Conservation (phyloP, 2,797 vertebrate genomes). For the Mormyrus hasselquistii region DNA sequence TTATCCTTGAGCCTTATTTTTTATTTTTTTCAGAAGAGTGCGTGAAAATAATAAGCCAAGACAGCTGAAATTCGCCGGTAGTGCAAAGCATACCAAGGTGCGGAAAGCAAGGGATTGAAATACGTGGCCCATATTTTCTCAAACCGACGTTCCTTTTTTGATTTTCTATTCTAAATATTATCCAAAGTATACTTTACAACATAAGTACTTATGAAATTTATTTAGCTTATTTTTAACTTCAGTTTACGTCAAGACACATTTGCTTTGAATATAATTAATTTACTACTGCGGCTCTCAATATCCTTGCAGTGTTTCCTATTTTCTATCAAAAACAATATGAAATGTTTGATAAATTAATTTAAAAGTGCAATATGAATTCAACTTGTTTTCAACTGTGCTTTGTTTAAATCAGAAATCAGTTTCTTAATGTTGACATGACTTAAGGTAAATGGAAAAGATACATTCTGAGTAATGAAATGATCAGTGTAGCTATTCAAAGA, state of each 20-base stretch:
- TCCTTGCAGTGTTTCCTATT: background rate
- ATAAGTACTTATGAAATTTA: background rate
- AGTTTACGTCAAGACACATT: background rate
- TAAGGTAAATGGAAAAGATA: background rate
- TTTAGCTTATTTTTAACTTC: background rate
- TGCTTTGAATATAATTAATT: background rate
- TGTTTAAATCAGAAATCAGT: background rate
- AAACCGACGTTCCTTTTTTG: background rate
- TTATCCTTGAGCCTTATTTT: background rate
- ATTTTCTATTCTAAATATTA: constrained; percentile 2
- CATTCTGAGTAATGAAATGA: background rate
- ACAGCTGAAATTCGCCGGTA: background rate
- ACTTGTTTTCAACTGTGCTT: background rate
- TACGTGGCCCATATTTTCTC: background rate
- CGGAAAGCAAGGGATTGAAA: background rate
- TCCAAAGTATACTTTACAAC: background rate
- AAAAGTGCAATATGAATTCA: background rate
- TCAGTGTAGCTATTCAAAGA: background rate
- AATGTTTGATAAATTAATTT: background rate
- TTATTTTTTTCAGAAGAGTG: background rate
- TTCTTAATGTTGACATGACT: background rate
- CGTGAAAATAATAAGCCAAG: background rate
- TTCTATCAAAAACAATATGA: background rate
- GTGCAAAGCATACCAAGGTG: background rate
- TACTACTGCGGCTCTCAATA: background rate